These are phyloP conservation scores for Platynereis dumerilii DNA, from an alignment of 2,888 invertebrate species.

Conservation along the genomic window DNA sequence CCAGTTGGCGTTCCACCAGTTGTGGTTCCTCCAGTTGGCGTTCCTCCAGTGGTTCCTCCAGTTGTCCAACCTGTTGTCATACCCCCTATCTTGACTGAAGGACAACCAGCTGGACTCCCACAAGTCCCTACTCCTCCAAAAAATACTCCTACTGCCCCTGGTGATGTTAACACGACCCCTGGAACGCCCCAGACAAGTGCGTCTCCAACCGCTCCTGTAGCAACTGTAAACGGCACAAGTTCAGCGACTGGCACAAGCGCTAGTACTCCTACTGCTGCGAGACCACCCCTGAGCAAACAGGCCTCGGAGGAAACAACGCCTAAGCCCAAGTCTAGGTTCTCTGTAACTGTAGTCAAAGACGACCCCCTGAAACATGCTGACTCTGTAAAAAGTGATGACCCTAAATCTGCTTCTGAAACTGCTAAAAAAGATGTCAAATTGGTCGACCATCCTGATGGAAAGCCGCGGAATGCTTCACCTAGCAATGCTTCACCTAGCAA, in stretches of 20 bases:
- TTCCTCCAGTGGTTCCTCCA: slow-evolving; percentile 3
- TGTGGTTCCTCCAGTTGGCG: too few species aligned
- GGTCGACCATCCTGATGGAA: too few species aligned
- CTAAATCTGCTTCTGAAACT: too few species aligned
- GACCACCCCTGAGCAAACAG: not conserved
- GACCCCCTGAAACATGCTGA: slow-evolving; percentile 16
- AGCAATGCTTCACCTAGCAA: not conserved
- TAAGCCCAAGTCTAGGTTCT: slow-evolving; percentile 29
- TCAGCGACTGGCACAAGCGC: not conserved
- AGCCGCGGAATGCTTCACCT: too few species aligned
- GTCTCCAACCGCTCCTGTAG: slow-evolving; percentile 3
- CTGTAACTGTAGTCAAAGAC: slow-evolving; percentile 30
- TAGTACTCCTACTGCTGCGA: not conserved
- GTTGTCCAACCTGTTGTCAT: slow-evolving; percentile 4
- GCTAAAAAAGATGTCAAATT: too few species aligned
- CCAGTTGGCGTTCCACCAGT: too few species aligned
- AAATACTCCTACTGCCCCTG: not conserved
- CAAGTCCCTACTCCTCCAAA: not conserved
- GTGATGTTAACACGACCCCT: slow-evolving; percentile 2
- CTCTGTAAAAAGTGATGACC: not conserved
- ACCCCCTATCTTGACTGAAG: not conserved
- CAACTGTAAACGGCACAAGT: slow-evolving; percentile 1
- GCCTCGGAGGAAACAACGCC: not conserved
- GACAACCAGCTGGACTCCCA: too few species aligned
- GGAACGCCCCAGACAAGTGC: slow-evolving; percentile 6